phyloP scores from a whole-genome alignment of 2,113 vertebrate genomes.

The Eulemur macaco region DNA sequence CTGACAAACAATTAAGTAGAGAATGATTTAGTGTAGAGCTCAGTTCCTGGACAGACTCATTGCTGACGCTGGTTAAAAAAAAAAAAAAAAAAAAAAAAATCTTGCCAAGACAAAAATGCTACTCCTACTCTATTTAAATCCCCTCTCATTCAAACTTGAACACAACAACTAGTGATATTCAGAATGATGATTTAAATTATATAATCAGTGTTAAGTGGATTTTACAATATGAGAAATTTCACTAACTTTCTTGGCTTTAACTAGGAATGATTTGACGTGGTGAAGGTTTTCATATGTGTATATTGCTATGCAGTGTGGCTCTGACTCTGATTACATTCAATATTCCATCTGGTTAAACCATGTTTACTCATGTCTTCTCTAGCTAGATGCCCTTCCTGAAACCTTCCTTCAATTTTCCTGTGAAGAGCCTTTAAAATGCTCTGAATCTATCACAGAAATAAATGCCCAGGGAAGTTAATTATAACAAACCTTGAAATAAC shows the following conservation, averaged over 20 bases:
- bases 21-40: conserved; percentile 40
- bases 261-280: background rate
- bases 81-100: background rate
- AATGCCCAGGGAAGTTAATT: background rate
- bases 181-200: conserved; percentile 39
- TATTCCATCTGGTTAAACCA: background rate
- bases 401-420: background rate
- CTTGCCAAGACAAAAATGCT: background rate
- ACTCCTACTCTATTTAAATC: background rate
- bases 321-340: conserved; percentile 26
- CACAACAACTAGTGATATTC: background rate
- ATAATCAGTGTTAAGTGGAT: conserved; percentile 38
- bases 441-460: background rate
- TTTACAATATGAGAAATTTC: conserved; percentile 51
- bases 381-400: background rate
- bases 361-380: conserved; percentile 3
- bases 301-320: background rate
- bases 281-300: background rate
- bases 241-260: conserved; percentile 11
- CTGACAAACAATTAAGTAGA: conserved; percentile 25
- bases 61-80: conserved; percentile 13
- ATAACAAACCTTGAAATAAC: background rate
- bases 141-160: conserved; percentile 21
- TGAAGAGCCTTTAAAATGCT: background rate
- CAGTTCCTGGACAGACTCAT: background rate